Base-by-base conservation (phyloP, 2,113 vertebrate genomes). In the Numenius arquata region DNA sequence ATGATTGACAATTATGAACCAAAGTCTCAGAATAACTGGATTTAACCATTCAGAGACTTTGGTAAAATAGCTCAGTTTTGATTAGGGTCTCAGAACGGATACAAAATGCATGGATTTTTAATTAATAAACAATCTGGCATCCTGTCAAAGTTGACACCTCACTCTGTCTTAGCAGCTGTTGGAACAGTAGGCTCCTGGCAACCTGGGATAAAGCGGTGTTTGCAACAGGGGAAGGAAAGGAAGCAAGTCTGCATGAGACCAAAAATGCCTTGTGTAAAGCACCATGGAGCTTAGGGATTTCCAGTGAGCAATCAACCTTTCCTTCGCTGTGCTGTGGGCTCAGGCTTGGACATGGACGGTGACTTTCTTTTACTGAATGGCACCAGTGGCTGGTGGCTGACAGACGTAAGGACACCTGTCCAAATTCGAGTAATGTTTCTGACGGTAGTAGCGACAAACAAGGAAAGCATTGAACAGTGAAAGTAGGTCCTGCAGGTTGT, bases 121-220 rank as follows among this genome's bases (percentile, higher is more conserved):
- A 93, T 94, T 83, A 94, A 88, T 85, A 83, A 96, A 68, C 53
- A 67, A 59, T 43, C 47, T 95, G 94, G 92, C 82, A 65, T 94
- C 79, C 87, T 95, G 87, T 95, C 76, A 90, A 89, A 93, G 73
- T 23, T 80, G 82, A 65, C 71, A 75, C 93, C 72, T 95, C 92
- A 56, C 87, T 89, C 80, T 94, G 27, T 95, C 76, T 80, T 90
- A 89, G 91, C 96, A 97, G 94, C 96, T 95, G 96, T 81, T 93
- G 91, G 85, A 95, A 63, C 96, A 92, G 92, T 91, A 92, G 94
- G 95, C 59, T 97, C 25, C 91, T 97, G 96, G 95, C 96, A 96
- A 96, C 71, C 79, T 93, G 92, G 89, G 85, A 63, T 89, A 93
- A 95, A 95, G 89, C 74, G 86, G 26, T 9, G 14, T 73, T 82